Percentiles rank a stretch among this genome's conserved stretches.
phyloP scores from a whole-genome alignment of 2,888 invertebrate genomes.

The Allygus modestus region DNA sequence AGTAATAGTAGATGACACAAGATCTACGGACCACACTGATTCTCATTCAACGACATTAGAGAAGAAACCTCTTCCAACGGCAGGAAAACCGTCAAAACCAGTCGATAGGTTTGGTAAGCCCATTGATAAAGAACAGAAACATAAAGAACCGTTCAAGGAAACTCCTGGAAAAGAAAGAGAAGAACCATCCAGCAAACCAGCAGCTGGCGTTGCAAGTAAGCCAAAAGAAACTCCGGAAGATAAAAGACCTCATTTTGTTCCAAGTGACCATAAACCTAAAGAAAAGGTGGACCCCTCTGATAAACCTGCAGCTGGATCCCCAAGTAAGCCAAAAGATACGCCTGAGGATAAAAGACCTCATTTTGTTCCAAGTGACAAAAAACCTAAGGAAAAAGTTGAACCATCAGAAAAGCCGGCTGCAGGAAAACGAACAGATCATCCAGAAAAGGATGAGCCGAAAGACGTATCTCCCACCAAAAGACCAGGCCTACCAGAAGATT shows the following conservation, averaged over 20 bases:
- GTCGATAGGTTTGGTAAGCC: slow-evolving; percentile 48
- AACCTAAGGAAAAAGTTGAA: neutral
- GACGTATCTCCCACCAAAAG: neutral
- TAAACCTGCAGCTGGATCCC: neutral
- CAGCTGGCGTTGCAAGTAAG: neutral
- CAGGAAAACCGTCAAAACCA: slow-evolving; percentile 58
- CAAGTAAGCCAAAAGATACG: slow-evolving; percentile 23
- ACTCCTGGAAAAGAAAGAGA: slow-evolving; percentile 39
- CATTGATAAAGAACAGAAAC: neutral
- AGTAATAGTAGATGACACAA: slow-evolving; percentile 44
- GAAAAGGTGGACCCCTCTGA: neutral
- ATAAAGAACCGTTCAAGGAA: slow-evolving; percentile 12
- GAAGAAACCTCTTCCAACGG: slow-evolving; percentile 54
- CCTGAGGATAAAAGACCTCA: slow-evolving; percentile 22
- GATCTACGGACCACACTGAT: neutral
- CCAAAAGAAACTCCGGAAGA: slow-evolving; percentile 25
- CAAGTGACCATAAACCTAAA: neutral
- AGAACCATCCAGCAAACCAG: slow-evolving; percentile 11
- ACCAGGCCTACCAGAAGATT: slow-evolving; percentile 7
- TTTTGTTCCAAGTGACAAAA: slow-evolving; percentile 35
- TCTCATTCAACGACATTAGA: slow-evolving; percentile 17
- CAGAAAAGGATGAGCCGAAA: slow-evolving; percentile 5
- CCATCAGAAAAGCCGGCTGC: slow-evolving; percentile 50
- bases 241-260: slow-evolving; percentile 1
- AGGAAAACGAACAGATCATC: neutral